Evolutionary conservation across 2,888 invertebrate species (phyloP), one percentile per base, ranked within the genome.

Genomic region (Bugulina stolonifera): DNA sequence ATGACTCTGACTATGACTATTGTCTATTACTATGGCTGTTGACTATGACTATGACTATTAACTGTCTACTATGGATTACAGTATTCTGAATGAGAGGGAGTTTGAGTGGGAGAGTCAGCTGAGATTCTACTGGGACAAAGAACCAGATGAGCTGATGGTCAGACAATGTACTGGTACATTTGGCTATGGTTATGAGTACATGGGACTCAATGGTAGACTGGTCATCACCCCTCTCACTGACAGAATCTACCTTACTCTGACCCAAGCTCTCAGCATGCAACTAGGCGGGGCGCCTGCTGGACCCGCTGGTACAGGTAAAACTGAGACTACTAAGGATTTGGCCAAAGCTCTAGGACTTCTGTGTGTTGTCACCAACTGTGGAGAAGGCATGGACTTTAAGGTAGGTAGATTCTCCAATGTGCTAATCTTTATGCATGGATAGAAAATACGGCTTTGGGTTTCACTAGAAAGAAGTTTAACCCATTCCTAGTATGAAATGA

Each of bases 101-200:
- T 95, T 95, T 79, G 91, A 93, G 79, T 95, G 95, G 95, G 94
- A 94, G 84, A 93, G 93, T 80, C 94, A 95, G 83, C 86, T 95
- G 74, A 86, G 94, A 73, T 94, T 94, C 86, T 95, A 95, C 81
- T 95, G 95, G 95, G 86, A 91, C 0, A 91, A 90, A 80, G 88
- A 89, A 73, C 86, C 90, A 57, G 93, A 94, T 81, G 91, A 92
- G 78, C 83, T 93, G 25, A 89, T 90, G 85, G 90, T 94, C 27
- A 87, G 89, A 32, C 95, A 95, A 81, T 95, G 94, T 81, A 75
- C 86, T 80, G 92, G 93, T 57, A 85, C 88, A 29, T 95, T 95
- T 81, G 91, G 93, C 74, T 95, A 94, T 79, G 95, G 95, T 1
- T 95, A 94, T 82, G 95, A 95, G 82, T 95, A 95, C 83, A 94